Evolutionary conservation across 2,888 invertebrate species (phyloP), one percentile per base, ranked within the genome.

Genomic region (Platycheirus rosarum): DNA sequence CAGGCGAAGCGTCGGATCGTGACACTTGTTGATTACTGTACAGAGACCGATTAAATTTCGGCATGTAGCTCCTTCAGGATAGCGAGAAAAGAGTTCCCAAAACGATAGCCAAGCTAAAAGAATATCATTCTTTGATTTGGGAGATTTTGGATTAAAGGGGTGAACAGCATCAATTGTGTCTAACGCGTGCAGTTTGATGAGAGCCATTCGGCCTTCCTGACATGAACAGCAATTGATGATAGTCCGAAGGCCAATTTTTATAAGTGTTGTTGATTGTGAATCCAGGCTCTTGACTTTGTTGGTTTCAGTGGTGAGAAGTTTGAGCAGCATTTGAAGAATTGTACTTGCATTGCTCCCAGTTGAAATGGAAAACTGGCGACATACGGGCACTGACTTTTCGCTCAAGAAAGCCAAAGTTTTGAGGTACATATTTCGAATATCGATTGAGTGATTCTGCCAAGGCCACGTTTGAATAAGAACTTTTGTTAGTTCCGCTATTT

Each of bases 41-140:
- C 89, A 85, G 2, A 90, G 85, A 0, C 87, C 85, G 6, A 85
- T 85, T 46, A 89, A 63, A 69, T 90, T 87, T 13, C 88, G 88
- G 11, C 85, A 66, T 9, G 84, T 85, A 5, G 86, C 87, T 7
- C 90, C 88, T 16, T 88, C 88, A 8, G 87, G 86, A 76, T 90
- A 88, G 6, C 90, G 86, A 2, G 91, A 88, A 80, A 86, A 90
- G 9, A 88, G 69, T 75, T 90, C 89, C 89, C 89, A 91, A 75
- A 90, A 89, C 7, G 85, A 53, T 0, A 91, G 85, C 90, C 90
- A 91, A 7, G 85, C 70, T 1, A 85, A 65, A 9, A 88, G 55
- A 4, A 89, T 84, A 0, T 87, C 85, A 8, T 86, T 85, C 77
- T 87, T 88, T 1, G 87, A 77, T 75, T 88, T 89, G 13, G 85